A percentile compares a stretch with the other conserved stretches of the same genome.
These are phyloP conservation scores for Drosophila glabriapex DNA, from an alignment of 2,888 invertebrate species.

Conservation along the genomic window DNA sequence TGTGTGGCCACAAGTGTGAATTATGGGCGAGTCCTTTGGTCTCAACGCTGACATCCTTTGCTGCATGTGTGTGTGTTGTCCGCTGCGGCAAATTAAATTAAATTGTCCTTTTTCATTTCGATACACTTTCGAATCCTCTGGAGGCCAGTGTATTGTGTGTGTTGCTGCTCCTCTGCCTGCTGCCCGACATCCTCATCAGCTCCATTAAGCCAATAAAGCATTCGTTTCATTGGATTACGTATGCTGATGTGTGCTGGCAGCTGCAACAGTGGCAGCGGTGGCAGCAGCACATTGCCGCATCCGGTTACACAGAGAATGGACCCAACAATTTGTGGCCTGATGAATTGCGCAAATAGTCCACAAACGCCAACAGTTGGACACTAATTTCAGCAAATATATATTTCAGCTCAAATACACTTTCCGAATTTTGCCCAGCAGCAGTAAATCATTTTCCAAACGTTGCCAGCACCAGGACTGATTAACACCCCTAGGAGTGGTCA, in stretches of 20 bases:
- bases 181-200: slow-evolving; percentile 64
- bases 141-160: slow-evolving; percentile 30
- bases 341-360: slow-evolving; percentile 73
- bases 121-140: slow-evolving; percentile 71
- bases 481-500: slow-evolving; percentile 31
- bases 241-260: slow-evolving; percentile 62
- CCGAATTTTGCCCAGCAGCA: slow-evolving; percentile 29
- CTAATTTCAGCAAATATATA: slow-evolving; percentile 58
- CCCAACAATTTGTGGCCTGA: slow-evolving; percentile 68
- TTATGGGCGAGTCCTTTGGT: slow-evolving; percentile 60
- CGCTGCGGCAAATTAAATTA: slow-evolving; percentile 82
- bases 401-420: slow-evolving; percentile 15
- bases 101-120: slow-evolving; percentile 83
- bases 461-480: slow-evolving; percentile 40
- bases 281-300: slow-evolving; percentile 37
- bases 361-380: slow-evolving; percentile 28
- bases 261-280: neutral
- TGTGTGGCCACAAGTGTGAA: slow-evolving; percentile 75
- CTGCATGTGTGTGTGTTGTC: slow-evolving; percentile 29
- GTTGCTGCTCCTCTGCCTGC: neutral
- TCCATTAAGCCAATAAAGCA: slow-evolving; percentile 80
- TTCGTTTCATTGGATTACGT: slow-evolving; percentile 82
- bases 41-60: slow-evolving; percentile 52
- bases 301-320: slow-evolving; percentile 67
- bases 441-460: slow-evolving; percentile 56